Base-by-base conservation (phyloP, 2,797 vertebrate genomes). In the Cephalopachus bancanus region DNA sequence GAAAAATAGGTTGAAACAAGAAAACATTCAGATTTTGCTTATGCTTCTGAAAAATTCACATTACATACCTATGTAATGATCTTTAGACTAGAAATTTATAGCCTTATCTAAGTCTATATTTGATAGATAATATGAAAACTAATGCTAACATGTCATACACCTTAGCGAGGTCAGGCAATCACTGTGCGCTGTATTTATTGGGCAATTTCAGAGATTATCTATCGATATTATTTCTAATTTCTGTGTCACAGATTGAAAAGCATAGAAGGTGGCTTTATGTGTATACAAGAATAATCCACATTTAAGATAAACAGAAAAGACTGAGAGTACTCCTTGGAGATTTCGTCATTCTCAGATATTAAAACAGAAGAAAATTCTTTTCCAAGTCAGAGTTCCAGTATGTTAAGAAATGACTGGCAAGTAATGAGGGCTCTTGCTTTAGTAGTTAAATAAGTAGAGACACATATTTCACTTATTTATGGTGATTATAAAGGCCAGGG, bases 221-320 rank as follows among this genome's bases (percentile, higher is more conserved):
- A 79, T 57, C 44, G 86, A 92, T 87, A 83, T 85, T 72, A 1
- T 76, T 93, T 94, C 78, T 96, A 57, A 93, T 95, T 89, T 96
- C 8, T 65, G 8, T 57, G 60, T 74, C 71, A 93, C 33, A 88
- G 69, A 74, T 85, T 96, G 89, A 90, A 97, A 92, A 89, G 14
- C 17, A 80, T 16, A 91, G 49, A 72, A 78, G 17, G 8, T 91
- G 20, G 15, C 12, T 85, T 94, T 94, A 53, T 33, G 44, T 24
- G 67, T 30, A 51, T 53, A 37, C 2, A 85, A 17, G 60, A 84
- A 78, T 91, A 89, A 91, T 69, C 5, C 33, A 91, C 92, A 92
- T 95, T 75, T 71, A 96, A 96, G 91, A 75, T 81, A 65, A 93
- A 80, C 15, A 75, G 64, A 53, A 85, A 95, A 95, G 69, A 79